Evolutionary conservation across 1,140 invertebrate species (phyloP).

Genomic region (Bathynomus jamesi): DNA sequence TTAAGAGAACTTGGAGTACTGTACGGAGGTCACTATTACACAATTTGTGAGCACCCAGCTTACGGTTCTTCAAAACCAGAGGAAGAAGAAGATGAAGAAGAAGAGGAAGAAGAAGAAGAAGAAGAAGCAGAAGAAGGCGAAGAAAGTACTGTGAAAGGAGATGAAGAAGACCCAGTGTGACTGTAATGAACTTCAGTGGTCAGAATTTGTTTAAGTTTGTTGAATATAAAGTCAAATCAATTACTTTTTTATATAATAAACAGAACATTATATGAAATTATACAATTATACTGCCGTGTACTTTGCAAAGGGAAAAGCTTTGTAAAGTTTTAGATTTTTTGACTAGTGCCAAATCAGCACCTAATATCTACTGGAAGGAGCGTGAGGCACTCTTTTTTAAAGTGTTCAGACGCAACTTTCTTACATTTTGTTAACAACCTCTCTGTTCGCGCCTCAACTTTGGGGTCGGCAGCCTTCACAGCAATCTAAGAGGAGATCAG

Average conservation of each 20-base stretch:
- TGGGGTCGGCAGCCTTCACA: background rate
- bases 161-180: conserved; percentile 36
- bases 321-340: background rate
- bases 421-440: background rate
- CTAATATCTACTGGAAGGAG: background rate
- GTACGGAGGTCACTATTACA: conserved; percentile 91
- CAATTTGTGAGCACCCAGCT: conserved; percentile 84
- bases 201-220: background rate
- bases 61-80: conserved; percentile 47
- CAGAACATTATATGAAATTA: background rate
- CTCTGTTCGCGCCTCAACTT: background rate
- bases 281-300: background rate
- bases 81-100: conserved; percentile 30
- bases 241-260: background rate
- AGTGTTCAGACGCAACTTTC: background rate
- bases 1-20: conserved; percentile 82
- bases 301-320: background rate
- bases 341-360: background rate
- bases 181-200: background rate
- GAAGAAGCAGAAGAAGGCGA: conserved; percentile 33
- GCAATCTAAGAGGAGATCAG: background rate
- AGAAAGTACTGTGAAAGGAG: conserved; percentile 27
- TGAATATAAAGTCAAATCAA: background rate
- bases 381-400: background rate
- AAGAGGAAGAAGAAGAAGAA: conserved; percentile 26